phyloP scores from a whole-genome alignment of 2,888 invertebrate species.

The Eledona agricola region DNA sequence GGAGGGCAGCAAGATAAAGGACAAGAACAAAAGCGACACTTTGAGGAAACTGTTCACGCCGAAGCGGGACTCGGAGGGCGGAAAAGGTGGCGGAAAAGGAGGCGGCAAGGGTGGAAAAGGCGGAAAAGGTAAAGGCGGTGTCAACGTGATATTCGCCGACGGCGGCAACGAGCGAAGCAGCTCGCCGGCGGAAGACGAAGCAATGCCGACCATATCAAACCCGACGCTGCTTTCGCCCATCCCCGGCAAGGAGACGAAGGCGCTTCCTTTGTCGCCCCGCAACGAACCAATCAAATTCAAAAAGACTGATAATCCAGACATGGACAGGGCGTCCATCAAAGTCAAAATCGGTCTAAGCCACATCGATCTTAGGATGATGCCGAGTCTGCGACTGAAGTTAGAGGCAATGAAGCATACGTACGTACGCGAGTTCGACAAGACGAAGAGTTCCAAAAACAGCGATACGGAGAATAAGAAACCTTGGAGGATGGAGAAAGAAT shows the following conservation, averaged over 20 bases:
- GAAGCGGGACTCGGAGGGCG: conserved; percentile 69
- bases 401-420: conserved; percentile 41
- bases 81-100: conserved; percentile 76
- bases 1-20: conserved; percentile 66
- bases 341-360: conserved; percentile 56
- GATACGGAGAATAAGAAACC: conserved; percentile 42
- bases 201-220: conserved; percentile 52
- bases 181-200: conserved; percentile 61
- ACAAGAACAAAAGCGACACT: conserved; percentile 77
- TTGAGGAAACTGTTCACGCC: conserved; percentile 71
- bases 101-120: conserved; percentile 72
- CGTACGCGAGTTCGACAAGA: conserved; percentile 40
- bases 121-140: conserved; percentile 70
- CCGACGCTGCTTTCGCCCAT: conserved; percentile 54
- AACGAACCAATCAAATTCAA: conserved; percentile 53
- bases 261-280: conserved; percentile 38
- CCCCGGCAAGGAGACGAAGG: conserved; percentile 46
- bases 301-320: conserved; percentile 58
- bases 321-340: conserved; percentile 42
- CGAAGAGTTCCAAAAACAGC: conserved; percentile 40
- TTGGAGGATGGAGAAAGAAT: conserved; percentile 34
- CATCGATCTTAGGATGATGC: conserved; percentile 60
- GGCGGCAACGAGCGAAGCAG: conserved; percentile 66
- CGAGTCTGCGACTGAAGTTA: conserved; percentile 43
- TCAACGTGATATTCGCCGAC: conserved; percentile 72